Conservation (phyloP, 2,113 vertebrate species). For the Cebus imitator region DNA sequence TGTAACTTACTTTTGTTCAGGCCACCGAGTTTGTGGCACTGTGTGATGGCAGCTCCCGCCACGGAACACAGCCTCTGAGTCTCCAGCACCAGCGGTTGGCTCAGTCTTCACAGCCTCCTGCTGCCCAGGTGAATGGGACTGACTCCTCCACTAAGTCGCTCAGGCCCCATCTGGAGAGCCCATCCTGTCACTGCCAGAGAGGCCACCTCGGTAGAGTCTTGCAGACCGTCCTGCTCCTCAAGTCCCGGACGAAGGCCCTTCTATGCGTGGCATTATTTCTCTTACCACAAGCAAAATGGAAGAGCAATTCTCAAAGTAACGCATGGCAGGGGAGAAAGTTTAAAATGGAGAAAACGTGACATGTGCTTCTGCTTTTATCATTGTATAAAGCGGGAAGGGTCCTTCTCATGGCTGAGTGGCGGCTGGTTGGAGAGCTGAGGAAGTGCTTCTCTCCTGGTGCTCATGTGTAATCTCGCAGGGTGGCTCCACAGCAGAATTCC, state of each 20-base stretch:
- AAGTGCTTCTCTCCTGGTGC: neutral
- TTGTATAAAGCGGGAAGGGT: neutral
- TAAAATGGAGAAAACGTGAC: neutral
- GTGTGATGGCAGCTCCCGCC: neutral
- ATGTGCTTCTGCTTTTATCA: neutral
- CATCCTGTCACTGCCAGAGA: neutral
- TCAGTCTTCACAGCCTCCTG: neutral
- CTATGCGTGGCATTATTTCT: neutral
- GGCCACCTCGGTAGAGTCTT: neutral
- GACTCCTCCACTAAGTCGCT: neutral
- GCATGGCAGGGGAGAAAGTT: neutral
- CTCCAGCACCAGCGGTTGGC: neutral
- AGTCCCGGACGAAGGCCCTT: neutral
- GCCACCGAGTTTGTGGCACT: neutral
- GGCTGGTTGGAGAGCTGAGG: neutral
- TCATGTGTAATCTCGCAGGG: neutral
- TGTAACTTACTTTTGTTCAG: neutral
- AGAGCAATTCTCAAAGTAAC: neutral
- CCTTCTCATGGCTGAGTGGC: neutral
- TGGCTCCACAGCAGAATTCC: neutral
- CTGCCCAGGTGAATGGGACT: too few relatives aligned
- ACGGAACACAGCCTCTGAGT: neutral
- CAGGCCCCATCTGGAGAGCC: neutral
- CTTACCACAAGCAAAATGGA: neutral
- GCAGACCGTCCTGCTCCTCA: neutral